Percentiles rank a stretch among this genome's conserved stretches.
These are phyloP conservation scores for human (Homo sapiens) DNA, from an alignment of 2,113 vertebrate species.

Conservation along the genomic window GRCh38 chr3:112559501-112560000, in stretches of 20 bases:
- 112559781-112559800: neutral
- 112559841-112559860: neutral
- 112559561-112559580: neutral
- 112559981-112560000: neutral
- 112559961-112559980: conserved; percentile 3
- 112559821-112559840: neutral
- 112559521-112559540: neutral
- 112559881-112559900: neutral
- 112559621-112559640: neutral
- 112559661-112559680: neutral
- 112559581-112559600: neutral
- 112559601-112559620: neutral
- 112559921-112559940: neutral
- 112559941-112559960: neutral
- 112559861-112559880: conserved; percentile 9
- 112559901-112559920: neutral
- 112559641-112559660: neutral
- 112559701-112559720: neutral
- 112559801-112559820: neutral
- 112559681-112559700: neutral
- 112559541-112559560: neutral
- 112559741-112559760: neutral
- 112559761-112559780: neutral
- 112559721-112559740: neutral
- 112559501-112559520: neutral